Conservation (phyloP, 2,888 invertebrate genomes). For the Aspidiotus rigidus region DNA sequence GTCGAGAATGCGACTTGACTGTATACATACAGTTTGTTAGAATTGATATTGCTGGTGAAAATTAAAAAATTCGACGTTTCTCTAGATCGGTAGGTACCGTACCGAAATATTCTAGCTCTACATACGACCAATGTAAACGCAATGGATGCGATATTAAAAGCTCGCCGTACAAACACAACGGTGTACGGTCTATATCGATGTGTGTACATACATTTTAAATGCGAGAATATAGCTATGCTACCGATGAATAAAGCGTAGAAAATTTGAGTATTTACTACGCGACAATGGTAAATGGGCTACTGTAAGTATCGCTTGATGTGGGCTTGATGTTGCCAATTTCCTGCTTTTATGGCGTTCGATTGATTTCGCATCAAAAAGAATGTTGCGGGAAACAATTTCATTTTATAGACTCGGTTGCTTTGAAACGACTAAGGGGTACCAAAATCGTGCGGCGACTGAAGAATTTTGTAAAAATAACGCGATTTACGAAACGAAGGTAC, state of each 20-base stretch:
- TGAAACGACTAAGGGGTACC: slow-evolving; percentile 14
- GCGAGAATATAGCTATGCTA: no score
- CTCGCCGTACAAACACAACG: no score
- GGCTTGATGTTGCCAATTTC: slow-evolving; percentile 33
- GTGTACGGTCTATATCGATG: no score
- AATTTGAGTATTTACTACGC: slow-evolving; percentile 21
- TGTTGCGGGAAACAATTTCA: slow-evolving; percentile 32
- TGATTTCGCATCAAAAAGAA: slow-evolving; percentile 31
- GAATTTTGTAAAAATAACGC: neutral
- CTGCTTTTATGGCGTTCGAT: slow-evolving; percentile 30
- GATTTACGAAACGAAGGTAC: neutral
- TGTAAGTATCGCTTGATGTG: slow-evolving; percentile 27
- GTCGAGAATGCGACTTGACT: no score
- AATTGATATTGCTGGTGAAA: no score
- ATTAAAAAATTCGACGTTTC: no score
- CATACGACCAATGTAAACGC: no score
- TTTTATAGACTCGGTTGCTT: slow-evolving; percentile 20
- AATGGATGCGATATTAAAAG: no score
- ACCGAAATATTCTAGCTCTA: no score
- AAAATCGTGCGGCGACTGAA: neutral
- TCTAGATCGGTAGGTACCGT: no score
- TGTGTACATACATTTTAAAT: no score
- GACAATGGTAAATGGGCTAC: slow-evolving; percentile 25
- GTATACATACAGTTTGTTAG: no score
- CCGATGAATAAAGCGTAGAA: slow-evolving; percentile 22